Evolutionary conservation across 2,888 invertebrate genomes (phyloP).

Genomic region (Periphyllus acericola): DNA sequence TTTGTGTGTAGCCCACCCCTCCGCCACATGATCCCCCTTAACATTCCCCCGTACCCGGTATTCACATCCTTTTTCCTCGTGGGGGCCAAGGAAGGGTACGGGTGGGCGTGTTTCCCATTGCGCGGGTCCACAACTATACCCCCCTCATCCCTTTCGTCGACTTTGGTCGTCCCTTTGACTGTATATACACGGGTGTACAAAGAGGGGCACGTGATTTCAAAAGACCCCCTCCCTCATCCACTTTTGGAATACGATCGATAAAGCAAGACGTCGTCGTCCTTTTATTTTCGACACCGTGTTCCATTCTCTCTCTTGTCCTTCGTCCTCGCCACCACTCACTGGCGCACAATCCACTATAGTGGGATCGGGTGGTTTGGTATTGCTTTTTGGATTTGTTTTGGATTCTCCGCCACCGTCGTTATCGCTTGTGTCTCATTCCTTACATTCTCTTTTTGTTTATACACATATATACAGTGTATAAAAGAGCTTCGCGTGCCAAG

Average conservation of each 20-base stretch:
- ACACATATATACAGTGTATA: neutral
- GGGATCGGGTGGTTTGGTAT: neutral
- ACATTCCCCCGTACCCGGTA: neutral
- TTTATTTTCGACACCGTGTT: conserved; percentile 52
- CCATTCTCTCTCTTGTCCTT: conserved; percentile 1
- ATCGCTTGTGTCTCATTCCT: neutral
- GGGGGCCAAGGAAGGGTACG: neutral
- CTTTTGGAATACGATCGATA: conserved; percentile 57
- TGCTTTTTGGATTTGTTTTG: conserved; percentile 34
- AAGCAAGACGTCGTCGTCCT: conserved; percentile 59
- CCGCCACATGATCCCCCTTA: neutral
- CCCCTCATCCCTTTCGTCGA: neutral
- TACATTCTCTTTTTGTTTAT: neutral
- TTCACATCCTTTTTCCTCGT: neutral
- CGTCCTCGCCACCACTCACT: neutral
- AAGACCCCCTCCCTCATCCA: conserved; percentile 20
- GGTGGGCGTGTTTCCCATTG: conserved; percentile 49
- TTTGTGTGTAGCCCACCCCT: conserved; percentile 21
- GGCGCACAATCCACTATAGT: neutral
- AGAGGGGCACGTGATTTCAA: conserved; percentile 54
- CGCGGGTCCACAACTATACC: conserved; percentile 11
- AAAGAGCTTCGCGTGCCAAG: neutral
- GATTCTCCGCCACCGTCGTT: neutral
- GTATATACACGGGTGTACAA: neutral
- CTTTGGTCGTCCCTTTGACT: conserved; percentile 1